These are phyloP conservation scores for Marmota monax DNA, from an alignment of 2,113 vertebrate genomes.

Conservation along the genomic window DNA sequence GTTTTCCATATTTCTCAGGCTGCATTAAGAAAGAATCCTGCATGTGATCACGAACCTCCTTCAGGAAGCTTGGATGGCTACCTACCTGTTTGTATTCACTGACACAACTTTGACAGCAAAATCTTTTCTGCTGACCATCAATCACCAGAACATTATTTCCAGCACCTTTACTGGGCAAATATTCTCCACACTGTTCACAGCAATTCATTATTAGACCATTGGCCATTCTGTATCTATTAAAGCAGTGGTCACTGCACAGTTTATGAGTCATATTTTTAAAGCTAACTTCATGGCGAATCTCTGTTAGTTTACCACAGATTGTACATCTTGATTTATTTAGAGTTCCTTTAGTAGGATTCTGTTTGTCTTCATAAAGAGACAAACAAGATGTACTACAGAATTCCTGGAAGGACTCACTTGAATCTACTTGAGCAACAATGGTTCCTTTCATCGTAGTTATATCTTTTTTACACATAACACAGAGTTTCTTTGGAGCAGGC, in stretches of 20 bases:
- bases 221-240: constrained; percentile 98
- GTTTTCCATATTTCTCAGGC: constrained; percentile 94
- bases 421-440: constrained; percentile 99
- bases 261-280: constrained; percentile 99
- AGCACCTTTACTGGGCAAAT: constrained; percentile 96
- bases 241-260: constrained; percentile 98
- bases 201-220: constrained; percentile 99
- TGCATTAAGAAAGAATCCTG: constrained; percentile 81
- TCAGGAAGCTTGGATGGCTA: constrained; percentile 82
- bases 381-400: constrained; percentile 99
- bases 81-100: constrained; percentile 96
- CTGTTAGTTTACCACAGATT: constrained; percentile 98
- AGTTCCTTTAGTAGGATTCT: constrained; percentile 95
- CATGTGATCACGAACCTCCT: constrained; percentile 83
- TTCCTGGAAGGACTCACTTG: constrained; percentile 99
- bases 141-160: constrained; percentile 96
- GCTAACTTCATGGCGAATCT: constrained; percentile 99
- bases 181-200: constrained; percentile 98
- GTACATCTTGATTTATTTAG: constrained; percentile 98
- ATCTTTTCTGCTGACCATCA: constrained; percentile 98
- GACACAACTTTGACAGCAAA: constrained; percentile 98
- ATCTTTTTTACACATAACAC: constrained; percentile 99
- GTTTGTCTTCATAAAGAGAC: constrained; percentile 98
- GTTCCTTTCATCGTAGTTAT: constrained; percentile 99
- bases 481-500: constrained; percentile 98